A percentile compares a stretch with the other conserved stretches of the same genome.
Conservation (phyloP, 2,888 invertebrate species). For the Dicycla oo region DNA sequence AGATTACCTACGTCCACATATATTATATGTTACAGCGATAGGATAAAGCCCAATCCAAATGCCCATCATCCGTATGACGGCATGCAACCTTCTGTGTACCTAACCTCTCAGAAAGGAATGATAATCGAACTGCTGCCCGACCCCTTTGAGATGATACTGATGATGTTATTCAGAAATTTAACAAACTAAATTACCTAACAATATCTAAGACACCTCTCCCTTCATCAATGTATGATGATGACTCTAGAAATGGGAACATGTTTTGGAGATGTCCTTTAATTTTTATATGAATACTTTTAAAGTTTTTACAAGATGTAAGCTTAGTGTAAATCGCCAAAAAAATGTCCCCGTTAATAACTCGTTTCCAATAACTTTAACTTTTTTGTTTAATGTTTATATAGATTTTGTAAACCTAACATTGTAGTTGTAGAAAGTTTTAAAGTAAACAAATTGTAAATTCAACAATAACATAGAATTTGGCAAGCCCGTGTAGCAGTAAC, state of each 20-base stretch:
- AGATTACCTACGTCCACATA: neutral
- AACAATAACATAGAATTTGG: constrained; percentile 44
- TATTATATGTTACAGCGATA: neutral
- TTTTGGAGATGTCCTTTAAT: neutral
- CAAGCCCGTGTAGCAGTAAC: constrained; percentile 26
- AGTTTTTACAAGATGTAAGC: neutral
- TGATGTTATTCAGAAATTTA: neutral
- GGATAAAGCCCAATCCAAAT: neutral
- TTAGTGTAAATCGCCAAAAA: too few relatives aligned
- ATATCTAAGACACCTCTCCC: neutral
- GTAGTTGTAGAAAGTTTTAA: neutral
- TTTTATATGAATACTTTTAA: neutral
- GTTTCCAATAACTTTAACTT: too few relatives aligned
- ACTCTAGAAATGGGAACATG: neutral
- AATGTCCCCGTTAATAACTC: too few relatives aligned
- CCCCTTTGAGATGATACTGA: neutral
- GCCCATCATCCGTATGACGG: neutral
- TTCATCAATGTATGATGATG: neutral
- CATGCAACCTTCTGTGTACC: neutral
- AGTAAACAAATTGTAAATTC: constrained; percentile 26
- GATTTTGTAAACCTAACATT: neutral
- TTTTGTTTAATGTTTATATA: neutral
- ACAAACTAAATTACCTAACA: neutral
- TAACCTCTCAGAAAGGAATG: neutral
- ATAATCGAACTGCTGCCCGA: neutral